Percentiles rank a stretch among this genome's conserved stretches.
Evolutionary conservation across 2,113 vertebrate species (phyloP).

Genomic region (Eretmochelys imbricata): DNA sequence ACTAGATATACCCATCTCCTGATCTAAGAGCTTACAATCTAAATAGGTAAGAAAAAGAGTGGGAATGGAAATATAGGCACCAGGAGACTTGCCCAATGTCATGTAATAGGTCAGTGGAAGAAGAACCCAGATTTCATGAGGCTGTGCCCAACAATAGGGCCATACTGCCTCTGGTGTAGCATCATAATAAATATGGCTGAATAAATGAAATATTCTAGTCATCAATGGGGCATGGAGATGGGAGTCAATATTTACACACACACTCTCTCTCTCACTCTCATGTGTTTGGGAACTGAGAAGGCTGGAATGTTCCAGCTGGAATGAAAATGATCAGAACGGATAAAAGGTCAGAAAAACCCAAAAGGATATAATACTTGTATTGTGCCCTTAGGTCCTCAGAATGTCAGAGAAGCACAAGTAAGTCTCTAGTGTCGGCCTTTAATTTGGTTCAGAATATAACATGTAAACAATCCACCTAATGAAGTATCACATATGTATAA

Average conservation of each 20-base stretch:
- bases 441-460: background rate
- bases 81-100: background rate
- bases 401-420: background rate
- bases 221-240: background rate
- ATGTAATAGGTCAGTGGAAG: background rate
- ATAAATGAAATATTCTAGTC: background rate
- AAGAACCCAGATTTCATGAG: background rate
- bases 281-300: background rate
- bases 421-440: background rate
- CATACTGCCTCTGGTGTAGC: background rate
- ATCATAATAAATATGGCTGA: background rate
- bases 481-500: slow-evolving; percentile 13
- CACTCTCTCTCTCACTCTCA: background rate
- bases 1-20: background rate
- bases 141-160: background rate
- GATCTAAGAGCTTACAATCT: background rate
- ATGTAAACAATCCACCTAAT: slow-evolving; percentile 12
- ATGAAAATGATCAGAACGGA: background rate
- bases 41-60: background rate
- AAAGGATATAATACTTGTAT: background rate
- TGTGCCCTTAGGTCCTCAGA: background rate
- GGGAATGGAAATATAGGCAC: background rate
- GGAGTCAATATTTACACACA: background rate
- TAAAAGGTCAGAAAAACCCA: background rate
- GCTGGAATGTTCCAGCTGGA: background rate